A percentile compares a stretch with the other conserved stretches of the same genome.
Conservation (phyloP, 2,888 invertebrate genomes). For the Caenorhabditis auriculariae region DNA sequence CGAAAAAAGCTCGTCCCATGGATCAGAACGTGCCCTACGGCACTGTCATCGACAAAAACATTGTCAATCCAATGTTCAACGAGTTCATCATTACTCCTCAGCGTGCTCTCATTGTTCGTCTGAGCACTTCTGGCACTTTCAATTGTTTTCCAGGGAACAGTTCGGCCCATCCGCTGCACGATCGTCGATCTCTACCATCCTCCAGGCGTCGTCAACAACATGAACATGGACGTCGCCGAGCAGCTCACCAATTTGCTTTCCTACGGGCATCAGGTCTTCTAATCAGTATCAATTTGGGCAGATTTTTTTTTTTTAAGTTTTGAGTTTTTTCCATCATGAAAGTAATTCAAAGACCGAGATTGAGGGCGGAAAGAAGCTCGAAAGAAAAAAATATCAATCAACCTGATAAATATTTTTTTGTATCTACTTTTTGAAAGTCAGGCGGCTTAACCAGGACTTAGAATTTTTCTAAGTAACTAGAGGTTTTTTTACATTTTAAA, state of each 20-base stretch:
- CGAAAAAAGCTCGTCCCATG: background rate
- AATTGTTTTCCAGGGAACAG: constrained; percentile 41
- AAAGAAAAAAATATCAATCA: too few relatives aligned
- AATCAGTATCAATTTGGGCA: too few relatives aligned
- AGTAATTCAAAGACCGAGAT: too few relatives aligned
- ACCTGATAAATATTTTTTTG: background rate
- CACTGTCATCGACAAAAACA: constrained; percentile 21
- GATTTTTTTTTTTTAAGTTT: too few relatives aligned
- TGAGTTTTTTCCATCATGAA: too few relatives aligned
- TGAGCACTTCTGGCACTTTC: too few relatives aligned
- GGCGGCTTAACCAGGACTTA: too few relatives aligned
- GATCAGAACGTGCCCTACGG: constrained; percentile 37
- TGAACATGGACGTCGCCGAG: constrained; percentile 11
- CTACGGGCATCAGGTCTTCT: constrained; percentile 37
- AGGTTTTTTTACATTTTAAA: too few relatives aligned
- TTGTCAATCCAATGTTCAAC: constrained; percentile 27
- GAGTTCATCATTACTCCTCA: constrained; percentile 42
- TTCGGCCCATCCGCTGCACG: constrained; percentile 33
- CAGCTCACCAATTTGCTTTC: constrained; percentile 19
- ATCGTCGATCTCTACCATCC: constrained; percentile 24
- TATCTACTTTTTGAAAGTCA: background rate
- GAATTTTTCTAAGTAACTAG: too few relatives aligned
- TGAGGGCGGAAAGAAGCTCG: too few relatives aligned
- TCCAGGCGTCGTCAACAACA: too few relatives aligned
- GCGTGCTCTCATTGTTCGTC: constrained; percentile 27